Conservation (phyloP, 2,797 vertebrate species). For the Rhynchotus rufescens region DNA sequence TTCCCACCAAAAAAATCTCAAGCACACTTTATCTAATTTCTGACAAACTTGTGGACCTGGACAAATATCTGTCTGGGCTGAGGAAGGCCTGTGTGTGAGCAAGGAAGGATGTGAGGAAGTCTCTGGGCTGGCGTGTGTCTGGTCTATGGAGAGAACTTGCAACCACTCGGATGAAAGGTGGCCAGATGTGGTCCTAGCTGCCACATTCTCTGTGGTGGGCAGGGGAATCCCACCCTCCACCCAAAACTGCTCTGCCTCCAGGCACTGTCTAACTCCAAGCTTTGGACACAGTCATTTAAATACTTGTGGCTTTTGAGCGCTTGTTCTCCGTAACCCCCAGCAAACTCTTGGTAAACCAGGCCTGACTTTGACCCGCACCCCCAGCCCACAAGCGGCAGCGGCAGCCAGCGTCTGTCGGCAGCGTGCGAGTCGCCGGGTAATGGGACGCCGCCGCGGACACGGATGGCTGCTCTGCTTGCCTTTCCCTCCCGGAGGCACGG, state of each 20-base stretch:
- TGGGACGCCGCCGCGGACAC: rapidly evolving
- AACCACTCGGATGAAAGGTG: neutral
- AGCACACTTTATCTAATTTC: neutral
- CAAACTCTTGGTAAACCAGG: neutral
- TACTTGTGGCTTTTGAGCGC: neutral
- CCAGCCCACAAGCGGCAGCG: neutral
- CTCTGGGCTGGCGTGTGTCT: neutral
- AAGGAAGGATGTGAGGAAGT: neutral
- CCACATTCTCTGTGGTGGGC: neutral
- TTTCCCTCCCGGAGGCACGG: neutral
- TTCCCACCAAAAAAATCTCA: neutral
- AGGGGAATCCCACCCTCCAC: neutral
- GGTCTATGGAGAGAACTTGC: neutral
- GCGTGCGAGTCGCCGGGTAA: neutral
- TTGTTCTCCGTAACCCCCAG: neutral
- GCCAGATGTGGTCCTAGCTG: neutral
- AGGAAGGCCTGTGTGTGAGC: neutral
- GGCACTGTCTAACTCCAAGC: neutral
- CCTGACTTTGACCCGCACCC: neutral
- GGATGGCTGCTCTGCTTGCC: neutral
- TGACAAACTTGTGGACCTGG: neutral
- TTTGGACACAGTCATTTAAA: neutral
- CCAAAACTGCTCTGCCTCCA: neutral
- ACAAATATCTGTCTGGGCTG: neutral
- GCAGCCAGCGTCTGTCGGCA: neutral